Conservation (phyloP, 2,113 vertebrate genomes). For the Manacus vitellinus region DNA sequence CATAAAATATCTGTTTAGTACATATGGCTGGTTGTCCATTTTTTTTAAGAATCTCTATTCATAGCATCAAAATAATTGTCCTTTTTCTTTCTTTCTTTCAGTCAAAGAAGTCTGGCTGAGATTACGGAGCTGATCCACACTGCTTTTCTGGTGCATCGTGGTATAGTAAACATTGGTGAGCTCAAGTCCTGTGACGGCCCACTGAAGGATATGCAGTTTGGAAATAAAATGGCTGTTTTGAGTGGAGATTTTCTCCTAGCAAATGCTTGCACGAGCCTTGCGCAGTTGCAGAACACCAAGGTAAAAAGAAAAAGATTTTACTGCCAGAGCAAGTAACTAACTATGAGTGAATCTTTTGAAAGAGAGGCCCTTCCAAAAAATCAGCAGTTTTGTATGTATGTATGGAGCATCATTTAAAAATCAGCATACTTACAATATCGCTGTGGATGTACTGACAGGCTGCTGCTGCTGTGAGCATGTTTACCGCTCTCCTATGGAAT, state of each 20-base stretch:
- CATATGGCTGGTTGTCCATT: background rate
- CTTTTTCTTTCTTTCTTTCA: slow-evolving; percentile 68
- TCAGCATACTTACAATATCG: background rate
- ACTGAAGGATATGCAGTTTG: slow-evolving; percentile 96
- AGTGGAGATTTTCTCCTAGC: slow-evolving; percentile 97
- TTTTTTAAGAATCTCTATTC: background rate
- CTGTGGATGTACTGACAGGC: background rate
- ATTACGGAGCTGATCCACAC: slow-evolving; percentile 97
- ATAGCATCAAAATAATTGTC: background rate
- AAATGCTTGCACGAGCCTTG: slow-evolving; percentile 91
- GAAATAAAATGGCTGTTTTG: slow-evolving; percentile 97
- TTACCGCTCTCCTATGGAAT: background rate
- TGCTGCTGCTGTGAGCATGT: background rate
- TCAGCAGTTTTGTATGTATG: background rate
- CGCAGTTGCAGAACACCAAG: slow-evolving; percentile 93
- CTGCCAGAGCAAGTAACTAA: background rate
- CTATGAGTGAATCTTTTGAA: background rate
- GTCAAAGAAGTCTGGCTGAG: slow-evolving; percentile 95
- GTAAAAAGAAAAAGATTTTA: slow-evolving; percentile 69
- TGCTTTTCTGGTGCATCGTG: slow-evolving; percentile 95
- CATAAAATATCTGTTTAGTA: background rate
- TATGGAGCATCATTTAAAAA: background rate
- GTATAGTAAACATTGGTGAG: slow-evolving; percentile 91
- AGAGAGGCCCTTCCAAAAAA: background rate
- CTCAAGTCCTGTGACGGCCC: slow-evolving; percentile 89